These are phyloP conservation scores for Syrmaticus mikado DNA, from an alignment of 2,113 vertebrate species.

Conservation along the genomic window DNA sequence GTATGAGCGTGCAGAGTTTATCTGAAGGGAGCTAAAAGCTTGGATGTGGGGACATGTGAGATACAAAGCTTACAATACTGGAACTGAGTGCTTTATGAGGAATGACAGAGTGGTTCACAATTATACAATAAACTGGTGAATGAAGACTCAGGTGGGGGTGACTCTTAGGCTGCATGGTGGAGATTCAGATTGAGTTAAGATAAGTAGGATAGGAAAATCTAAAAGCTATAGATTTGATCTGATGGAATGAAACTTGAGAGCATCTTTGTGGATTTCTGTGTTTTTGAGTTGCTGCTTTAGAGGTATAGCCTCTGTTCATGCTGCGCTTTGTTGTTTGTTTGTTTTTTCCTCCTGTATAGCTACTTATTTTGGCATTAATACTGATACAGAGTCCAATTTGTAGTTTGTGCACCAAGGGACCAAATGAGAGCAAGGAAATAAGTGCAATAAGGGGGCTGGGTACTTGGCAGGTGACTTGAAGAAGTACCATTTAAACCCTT, in stretches of 20 bases:
- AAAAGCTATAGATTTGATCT: fast-evolving
- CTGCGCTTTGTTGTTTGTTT: background rate
- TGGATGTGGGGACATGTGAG: background rate
- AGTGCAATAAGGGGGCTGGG: fast-evolving
- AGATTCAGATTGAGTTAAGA: background rate
- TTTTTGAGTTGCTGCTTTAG: background rate
- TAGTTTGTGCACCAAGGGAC: background rate
- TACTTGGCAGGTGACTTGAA: background rate
- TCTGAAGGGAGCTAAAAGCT: background rate
- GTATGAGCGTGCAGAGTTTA: background rate
- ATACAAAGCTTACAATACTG: background rate
- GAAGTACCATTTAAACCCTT: background rate
- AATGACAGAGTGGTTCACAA: background rate
- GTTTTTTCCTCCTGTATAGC: background rate
- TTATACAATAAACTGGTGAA: background rate
- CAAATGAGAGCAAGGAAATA: background rate
- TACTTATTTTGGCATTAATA: background rate
- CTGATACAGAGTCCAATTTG: background rate
- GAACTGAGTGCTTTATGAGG: background rate
- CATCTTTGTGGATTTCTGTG: background rate
- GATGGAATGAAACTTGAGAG: fast-evolving
- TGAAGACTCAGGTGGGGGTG: background rate
- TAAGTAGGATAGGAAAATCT: background rate
- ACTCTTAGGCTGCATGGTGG: fast-evolving
- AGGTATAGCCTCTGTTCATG: fast-evolving